phyloP scores from a whole-genome alignment of 2,113 vertebrate species.

The Anseranas semipalmata region DNA sequence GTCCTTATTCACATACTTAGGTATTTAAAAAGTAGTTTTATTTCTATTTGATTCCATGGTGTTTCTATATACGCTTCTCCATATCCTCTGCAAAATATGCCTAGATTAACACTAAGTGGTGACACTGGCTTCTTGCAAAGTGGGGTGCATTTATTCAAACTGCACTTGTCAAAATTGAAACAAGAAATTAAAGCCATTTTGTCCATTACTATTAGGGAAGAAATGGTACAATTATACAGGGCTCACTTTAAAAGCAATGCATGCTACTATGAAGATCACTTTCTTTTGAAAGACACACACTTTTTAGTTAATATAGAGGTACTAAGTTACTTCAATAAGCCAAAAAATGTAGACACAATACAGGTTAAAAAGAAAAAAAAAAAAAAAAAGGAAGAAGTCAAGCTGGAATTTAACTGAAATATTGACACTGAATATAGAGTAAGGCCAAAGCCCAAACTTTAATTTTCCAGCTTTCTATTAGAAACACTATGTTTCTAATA shows the following conservation, averaged over 20 bases:
- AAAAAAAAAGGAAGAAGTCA: neutral
- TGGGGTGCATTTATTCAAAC: neutral
- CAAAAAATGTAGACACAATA: too few species aligned
- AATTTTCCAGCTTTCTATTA: neutral
- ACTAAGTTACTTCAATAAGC: too few species aligned
- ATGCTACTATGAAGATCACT: neutral
- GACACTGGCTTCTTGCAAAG: neutral
- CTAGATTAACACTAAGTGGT: neutral
- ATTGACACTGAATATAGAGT: neutral
- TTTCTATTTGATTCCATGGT: neutral
- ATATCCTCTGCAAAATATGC: neutral
- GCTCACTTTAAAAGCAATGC: neutral
- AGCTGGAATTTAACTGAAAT: neutral
- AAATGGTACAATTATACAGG: neutral
- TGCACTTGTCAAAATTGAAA: neutral
- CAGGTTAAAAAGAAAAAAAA: neutral
- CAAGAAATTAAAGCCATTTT: neutral
- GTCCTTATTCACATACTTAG: neutral
- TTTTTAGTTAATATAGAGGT: too few species aligned
- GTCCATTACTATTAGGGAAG: neutral
- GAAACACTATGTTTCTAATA: neutral
- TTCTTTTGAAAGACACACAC: neutral
- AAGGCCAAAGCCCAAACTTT: neutral
- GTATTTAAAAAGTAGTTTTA: neutral
- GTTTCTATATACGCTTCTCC: neutral